These are phyloP conservation scores for Diploptera punctata DNA, from an alignment of 2,888 invertebrate species.

Conservation along the genomic window DNA sequence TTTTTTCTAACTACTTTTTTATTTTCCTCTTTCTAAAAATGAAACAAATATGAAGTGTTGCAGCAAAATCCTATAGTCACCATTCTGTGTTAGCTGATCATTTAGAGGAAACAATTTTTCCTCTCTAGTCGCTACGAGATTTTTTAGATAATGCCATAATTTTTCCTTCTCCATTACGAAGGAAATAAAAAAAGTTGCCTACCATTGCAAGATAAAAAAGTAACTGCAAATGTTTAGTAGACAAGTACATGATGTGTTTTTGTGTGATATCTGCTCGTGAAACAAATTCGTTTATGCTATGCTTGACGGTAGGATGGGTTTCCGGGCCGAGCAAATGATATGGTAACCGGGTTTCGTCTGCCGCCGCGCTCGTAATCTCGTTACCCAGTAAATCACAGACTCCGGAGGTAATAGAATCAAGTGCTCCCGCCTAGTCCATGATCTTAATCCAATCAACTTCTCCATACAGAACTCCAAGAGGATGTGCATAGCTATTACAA, in stretches of 20 bases:
- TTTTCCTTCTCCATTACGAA: not conserved
- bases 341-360: slow-evolving; percentile 42
- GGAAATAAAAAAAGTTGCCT: not conserved
- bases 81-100: not conserved
- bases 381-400: slow-evolving; percentile 35
- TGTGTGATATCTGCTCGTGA: slow-evolving; percentile 32
- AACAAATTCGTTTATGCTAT: slow-evolving; percentile 19
- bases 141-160: not conserved
- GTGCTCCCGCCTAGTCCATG: slow-evolving; percentile 5
- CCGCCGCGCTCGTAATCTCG: slow-evolving; percentile 33
- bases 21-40: not conserved
- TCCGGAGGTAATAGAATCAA: not conserved
- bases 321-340: slow-evolving; percentile 42
- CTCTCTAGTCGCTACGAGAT: not conserved
- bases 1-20: too few relatives aligned
- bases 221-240: slow-evolving; percentile 28
- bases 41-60: not conserved
- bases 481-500: too few relatives aligned
- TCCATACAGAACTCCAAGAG: too few relatives aligned
- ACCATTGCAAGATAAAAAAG: not conserved
- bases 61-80: not conserved
- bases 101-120: not conserved
- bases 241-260: slow-evolving; percentile 33
- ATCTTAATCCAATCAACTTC: slow-evolving; percentile 20
- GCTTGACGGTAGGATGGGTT: not conserved